phyloP scores from a whole-genome alignment of 2,888 invertebrate genomes.

The Apamea sordens region DNA sequence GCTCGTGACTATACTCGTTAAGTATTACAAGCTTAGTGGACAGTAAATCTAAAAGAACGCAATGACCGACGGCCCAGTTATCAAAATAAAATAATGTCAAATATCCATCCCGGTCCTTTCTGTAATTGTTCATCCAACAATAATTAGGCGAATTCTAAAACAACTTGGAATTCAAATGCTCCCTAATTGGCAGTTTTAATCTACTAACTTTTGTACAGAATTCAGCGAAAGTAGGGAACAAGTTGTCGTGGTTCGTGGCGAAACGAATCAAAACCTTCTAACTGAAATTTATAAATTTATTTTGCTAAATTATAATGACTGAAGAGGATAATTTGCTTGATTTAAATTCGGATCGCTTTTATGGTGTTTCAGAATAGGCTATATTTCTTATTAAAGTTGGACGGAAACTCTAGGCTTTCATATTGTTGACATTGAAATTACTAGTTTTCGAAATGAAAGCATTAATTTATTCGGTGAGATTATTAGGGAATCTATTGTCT shows the following conservation, averaged over 20 bases:
- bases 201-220: slow-evolving; percentile 89
- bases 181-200: slow-evolving; percentile 90
- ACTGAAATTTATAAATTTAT: slow-evolving; percentile 86
- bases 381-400: slow-evolving; percentile 69
- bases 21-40: background rate
- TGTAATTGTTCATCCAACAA: slow-evolving; percentile 87
- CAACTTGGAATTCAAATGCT: slow-evolving; percentile 89
- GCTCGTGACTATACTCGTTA: too few species aligned
- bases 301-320: slow-evolving; percentile 82
- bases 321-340: slow-evolving; percentile 81
- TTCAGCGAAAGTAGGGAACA: slow-evolving; percentile 87
- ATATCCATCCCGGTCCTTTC: slow-evolving; percentile 79
- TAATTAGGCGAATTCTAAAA: slow-evolving; percentile 89
- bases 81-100: slow-evolving; percentile 76
- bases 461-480: slow-evolving; percentile 34
- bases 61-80: slow-evolving; percentile 48
- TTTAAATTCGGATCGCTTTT: slow-evolving; percentile 77
- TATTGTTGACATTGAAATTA: slow-evolving; percentile 51
- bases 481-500: slow-evolving; percentile 12
- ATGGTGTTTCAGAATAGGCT: slow-evolving; percentile 70
- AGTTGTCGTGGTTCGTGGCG: slow-evolving; percentile 87
- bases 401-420: slow-evolving; percentile 26
- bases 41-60: slow-evolving; percentile 7
- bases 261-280: slow-evolving; percentile 86
- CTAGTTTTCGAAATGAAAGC: slow-evolving; percentile 49